Base-by-base conservation (phyloP, 2,888 invertebrate species). In the Xestia ashworthii region DNA sequence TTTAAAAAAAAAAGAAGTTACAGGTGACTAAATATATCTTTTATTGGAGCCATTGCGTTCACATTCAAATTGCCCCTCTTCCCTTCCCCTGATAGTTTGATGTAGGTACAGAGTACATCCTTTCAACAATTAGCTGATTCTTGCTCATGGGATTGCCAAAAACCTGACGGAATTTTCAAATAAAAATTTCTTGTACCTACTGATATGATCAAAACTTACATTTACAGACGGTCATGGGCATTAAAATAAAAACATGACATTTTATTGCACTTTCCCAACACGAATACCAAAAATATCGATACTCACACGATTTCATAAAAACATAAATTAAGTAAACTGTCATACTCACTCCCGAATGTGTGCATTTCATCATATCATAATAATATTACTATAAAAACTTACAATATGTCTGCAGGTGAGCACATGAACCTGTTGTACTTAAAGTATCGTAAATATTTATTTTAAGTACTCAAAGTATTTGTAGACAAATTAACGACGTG, bases 391-490 rank as follows among this genome's bases (percentile, higher is more conserved):
- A 70, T 22, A 68, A 74, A 62, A 76, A 70, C 68, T 71, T 73
- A 69, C 62, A 70, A 74, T 73, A 67, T 53, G 32, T 32, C 32
- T 32, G 32, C 32, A 22, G 55, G 65, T 41, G 38, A 25, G 53
- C 58, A 32, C 58, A 32, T 46, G 44, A 12, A 68, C 69, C 65
- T 58, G 48, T 67, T 53, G 62, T 58, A 62, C 50, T 68, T 65
- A 73, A 64, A 65, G 41, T 53, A 78, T 66, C 64, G 71, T 82
- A 76, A 75, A 80, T 82, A 65, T 84, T 81, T 78, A 77, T 82
- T 78, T 78, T 58, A 76, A 1, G 53, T 70, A 67, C 82, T 81
- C 87, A 70, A 74, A 66, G 62, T 74, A 62, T 75, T 72, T 62
- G 64, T 55, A 44, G 64, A 66, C 41, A 74, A 74, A 77, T 87